phyloP scores from a whole-genome alignment of 1,140 invertebrate genomes.

The Orius laevigatus region DNA sequence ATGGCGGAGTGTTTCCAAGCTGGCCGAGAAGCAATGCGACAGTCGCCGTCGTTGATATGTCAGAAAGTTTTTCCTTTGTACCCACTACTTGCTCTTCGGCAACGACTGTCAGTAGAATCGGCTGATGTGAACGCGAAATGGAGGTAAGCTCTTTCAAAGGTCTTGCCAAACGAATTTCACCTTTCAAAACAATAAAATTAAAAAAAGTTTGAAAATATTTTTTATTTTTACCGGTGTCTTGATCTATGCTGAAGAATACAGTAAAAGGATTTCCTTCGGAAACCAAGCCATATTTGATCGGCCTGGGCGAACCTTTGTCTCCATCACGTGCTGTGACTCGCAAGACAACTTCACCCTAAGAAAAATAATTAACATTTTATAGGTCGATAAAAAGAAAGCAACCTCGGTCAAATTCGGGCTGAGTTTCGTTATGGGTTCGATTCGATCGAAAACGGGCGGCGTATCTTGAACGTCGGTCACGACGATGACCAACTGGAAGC shows the following conservation, averaged over 20 bases:
- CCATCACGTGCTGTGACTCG: constrained; percentile 75
- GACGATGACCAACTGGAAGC: constrained; percentile 58
- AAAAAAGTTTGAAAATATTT: background rate
- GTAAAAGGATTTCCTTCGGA: constrained; percentile 68
- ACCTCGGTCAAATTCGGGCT: constrained; percentile 35
- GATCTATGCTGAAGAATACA: constrained; percentile 65
- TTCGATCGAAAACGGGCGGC: constrained; percentile 61
- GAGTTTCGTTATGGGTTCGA: constrained; percentile 49
- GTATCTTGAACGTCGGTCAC: constrained; percentile 75
- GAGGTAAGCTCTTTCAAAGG: constrained; percentile 57
- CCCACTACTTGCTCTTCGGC: constrained; percentile 60
- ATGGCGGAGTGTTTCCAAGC: constrained; percentile 51
- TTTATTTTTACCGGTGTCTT: constrained; percentile 54
- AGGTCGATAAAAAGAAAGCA: background rate
- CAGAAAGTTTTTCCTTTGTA: constrained; percentile 48
- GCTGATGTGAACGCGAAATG: constrained; percentile 56
- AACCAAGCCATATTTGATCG: constrained; percentile 64
- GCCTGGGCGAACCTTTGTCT: constrained; percentile 64
- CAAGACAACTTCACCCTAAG: constrained; percentile 42
- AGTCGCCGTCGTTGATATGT: constrained; percentile 57
- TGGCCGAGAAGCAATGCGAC: constrained; percentile 62
- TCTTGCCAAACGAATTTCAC: constrained; percentile 40
- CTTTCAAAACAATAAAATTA: constrained; percentile 13
- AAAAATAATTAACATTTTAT: background rate
- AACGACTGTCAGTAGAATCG: constrained; percentile 62